Percentiles rank a stretch among this genome's conserved stretches.
Evolutionary conservation across 2,113 vertebrate genomes (phyloP).

Genomic region (Thunnus maccoyii): DNA sequence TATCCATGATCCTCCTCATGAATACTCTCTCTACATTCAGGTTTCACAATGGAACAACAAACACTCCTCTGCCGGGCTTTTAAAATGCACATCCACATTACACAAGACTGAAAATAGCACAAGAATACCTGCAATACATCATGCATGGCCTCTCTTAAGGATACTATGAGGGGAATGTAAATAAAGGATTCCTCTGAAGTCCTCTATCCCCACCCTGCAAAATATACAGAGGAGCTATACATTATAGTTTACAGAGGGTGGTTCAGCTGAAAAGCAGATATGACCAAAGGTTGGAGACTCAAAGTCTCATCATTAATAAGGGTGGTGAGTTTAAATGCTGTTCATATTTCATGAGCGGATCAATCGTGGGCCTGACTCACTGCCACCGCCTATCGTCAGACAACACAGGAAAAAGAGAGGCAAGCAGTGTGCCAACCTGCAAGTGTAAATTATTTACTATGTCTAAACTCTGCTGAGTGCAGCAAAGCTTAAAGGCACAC

Average conservation of each 20-base stretch:
- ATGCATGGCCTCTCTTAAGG: conserved; percentile 24
- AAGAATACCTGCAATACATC: conserved; percentile 41
- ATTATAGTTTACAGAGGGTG: conserved; percentile 24
- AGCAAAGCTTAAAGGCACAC: conserved; percentile 69
- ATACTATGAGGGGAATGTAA: conserved; percentile 24
- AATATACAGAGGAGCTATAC: conserved; percentile 25
- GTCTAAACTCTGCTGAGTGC: conserved; percentile 83
- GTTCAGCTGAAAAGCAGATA: conserved; percentile 21
- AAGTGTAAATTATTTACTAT: conserved; percentile 84
- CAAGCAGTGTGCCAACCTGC: conserved; percentile 67
- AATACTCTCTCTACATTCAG: conserved; percentile 18
- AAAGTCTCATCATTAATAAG: conserved; percentile 22
- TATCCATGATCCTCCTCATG: not conserved
- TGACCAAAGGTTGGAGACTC: conserved; percentile 19
- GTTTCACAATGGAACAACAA: conserved; percentile 22
- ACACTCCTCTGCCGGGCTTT: conserved; percentile 39
- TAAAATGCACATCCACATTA: conserved; percentile 52
- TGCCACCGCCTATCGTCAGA: conserved; percentile 32
- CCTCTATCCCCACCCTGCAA: conserved; percentile 13
- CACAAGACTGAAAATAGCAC: conserved; percentile 49
- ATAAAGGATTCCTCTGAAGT: conserved; percentile 43
- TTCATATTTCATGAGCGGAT: conserved; percentile 62
- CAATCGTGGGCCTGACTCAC: conserved; percentile 53
- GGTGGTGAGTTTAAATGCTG: conserved; percentile 47
- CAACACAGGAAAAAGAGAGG: conserved; percentile 51